These are phyloP conservation scores for Nematopogon swammerdamellus DNA, from an alignment of 2,888 invertebrate species.

Conservation along the genomic window DNA sequence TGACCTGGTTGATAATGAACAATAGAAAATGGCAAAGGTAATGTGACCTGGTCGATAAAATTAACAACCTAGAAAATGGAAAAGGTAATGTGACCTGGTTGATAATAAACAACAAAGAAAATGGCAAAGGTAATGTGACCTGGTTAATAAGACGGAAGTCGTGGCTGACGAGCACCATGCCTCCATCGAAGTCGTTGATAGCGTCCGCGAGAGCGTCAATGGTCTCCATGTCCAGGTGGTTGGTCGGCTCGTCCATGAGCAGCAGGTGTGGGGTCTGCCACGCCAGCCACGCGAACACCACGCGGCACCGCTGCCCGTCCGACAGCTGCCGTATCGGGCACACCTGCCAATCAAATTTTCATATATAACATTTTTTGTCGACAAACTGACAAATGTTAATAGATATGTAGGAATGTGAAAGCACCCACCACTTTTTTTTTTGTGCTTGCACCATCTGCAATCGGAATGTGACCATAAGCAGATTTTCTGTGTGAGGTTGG, in stretches of 20 bases:
- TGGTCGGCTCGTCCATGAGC: conserved; percentile 80
- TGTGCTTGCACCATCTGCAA: too few relatives aligned
- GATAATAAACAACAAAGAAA: too few relatives aligned
- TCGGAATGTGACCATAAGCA: too few relatives aligned
- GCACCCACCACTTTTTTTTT: neutral
- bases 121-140: too few relatives aligned
- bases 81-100: too few relatives aligned
- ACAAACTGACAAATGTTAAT: neutral
- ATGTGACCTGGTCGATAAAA: too few relatives aligned
- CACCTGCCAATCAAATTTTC: conserved; percentile 49
- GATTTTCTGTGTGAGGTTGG: too few relatives aligned
- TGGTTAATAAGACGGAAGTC: conserved; percentile 99
- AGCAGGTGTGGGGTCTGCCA: conserved; percentile 96
- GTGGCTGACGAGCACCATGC: conserved; percentile 98
- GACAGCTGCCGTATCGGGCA: conserved; percentile 93
- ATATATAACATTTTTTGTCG: neutral
- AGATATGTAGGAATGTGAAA: too few relatives aligned
- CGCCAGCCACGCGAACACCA: conserved; percentile 98
- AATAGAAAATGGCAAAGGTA: too few relatives aligned
- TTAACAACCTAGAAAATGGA: too few relatives aligned
- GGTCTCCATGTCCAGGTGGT: conserved; percentile 97
- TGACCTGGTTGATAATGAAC: conserved; percentile 96
- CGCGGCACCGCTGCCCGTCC: conserved; percentile 97
- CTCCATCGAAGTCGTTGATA: conserved; percentile 96
- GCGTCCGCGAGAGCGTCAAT: conserved; percentile 98